A percentile compares a stretch with the other conserved stretches of the same genome.
These are phyloP conservation scores for Drosophila greeni DNA, from an alignment of 2,888 invertebrate genomes.

Conservation along the genomic window DNA sequence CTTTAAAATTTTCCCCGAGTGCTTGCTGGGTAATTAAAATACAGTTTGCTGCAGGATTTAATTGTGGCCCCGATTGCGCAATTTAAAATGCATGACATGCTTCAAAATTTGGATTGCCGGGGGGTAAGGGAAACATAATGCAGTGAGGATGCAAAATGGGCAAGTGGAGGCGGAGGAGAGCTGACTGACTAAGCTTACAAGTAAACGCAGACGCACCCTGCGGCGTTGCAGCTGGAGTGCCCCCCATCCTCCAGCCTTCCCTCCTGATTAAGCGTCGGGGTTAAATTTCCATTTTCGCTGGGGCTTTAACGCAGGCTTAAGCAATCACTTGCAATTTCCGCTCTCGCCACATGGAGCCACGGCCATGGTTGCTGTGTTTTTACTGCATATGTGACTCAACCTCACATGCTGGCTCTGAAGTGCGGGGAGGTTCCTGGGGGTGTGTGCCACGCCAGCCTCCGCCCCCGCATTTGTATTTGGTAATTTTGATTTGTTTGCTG, in stretches of 20 bases:
- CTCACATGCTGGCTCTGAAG: constrained; percentile 13
- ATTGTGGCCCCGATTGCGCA: constrained; percentile 35
- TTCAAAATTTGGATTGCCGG: constrained; percentile 33
- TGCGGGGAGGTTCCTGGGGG: not conserved
- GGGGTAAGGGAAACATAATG: constrained; percentile 1
- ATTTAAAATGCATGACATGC: constrained; percentile 55
- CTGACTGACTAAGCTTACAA: constrained; percentile 4
- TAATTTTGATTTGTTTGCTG: constrained; percentile 71
- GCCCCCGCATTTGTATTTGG: constrained; percentile 52
- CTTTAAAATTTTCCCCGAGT: not conserved
- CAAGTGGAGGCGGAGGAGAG: not conserved
- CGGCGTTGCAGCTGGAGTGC: constrained; percentile 10
- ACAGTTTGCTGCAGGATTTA: constrained; percentile 30
- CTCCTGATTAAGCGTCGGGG: constrained; percentile 33
- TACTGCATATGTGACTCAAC: constrained; percentile 14
- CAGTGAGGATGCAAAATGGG: not conserved
- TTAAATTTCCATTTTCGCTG: constrained; percentile 50
- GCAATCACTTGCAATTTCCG: constrained; percentile 30
- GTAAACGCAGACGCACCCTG: constrained; percentile 14
- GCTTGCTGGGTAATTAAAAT: constrained; percentile 50
- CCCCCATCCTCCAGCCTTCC: not conserved
- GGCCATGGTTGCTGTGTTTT: constrained; percentile 21
- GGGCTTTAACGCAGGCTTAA: constrained; percentile 35
- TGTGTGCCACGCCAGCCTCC: constrained; percentile 6
- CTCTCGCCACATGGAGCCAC: constrained; percentile 13